phyloP scores from a whole-genome alignment of 2,113 vertebrate genomes.

The Synodontis membranacea region DNA sequence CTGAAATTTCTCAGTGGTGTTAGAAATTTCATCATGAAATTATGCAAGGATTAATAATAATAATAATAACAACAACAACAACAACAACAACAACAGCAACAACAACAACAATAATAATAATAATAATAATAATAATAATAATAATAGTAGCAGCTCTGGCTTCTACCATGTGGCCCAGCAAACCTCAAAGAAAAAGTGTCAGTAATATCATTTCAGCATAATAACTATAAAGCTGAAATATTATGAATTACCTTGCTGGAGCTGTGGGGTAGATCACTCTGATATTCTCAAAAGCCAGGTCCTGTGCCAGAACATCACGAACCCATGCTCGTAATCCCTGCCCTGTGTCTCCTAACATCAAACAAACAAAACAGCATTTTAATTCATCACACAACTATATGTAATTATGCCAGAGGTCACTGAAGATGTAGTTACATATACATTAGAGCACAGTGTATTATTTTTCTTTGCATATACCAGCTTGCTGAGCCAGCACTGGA shows the following conservation, averaged over 20 bases:
- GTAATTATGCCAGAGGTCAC: neutral
- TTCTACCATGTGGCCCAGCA: neutral
- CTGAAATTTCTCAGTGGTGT: neutral
- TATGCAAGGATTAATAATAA: neutral
- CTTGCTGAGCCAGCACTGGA: no score
- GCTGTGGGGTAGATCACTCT: slow-evolving; percentile 88
- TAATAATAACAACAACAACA: neutral
- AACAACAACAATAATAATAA: neutral
- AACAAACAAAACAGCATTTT: slow-evolving; percentile 10
- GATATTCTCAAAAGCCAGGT: slow-evolving; percentile 84
- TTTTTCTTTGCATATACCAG: no score
- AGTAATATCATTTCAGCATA: neutral
- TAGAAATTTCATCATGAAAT: neutral
- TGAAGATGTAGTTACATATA: no score
- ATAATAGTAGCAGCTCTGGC: neutral
- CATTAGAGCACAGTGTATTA: no score
- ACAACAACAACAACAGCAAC: neutral
- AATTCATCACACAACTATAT: neutral
- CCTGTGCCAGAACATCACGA: slow-evolving; percentile 76
- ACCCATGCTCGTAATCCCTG: slow-evolving; percentile 81
- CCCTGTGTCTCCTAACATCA: slow-evolving; percentile 80
- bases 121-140: neutral
- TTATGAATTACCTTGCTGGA: slow-evolving; percentile 75
- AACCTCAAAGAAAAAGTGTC: neutral
- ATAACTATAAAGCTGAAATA: neutral